Base-by-base conservation (phyloP, 2,797 vertebrate species). In the Cirrhinus molitorella region DNA sequence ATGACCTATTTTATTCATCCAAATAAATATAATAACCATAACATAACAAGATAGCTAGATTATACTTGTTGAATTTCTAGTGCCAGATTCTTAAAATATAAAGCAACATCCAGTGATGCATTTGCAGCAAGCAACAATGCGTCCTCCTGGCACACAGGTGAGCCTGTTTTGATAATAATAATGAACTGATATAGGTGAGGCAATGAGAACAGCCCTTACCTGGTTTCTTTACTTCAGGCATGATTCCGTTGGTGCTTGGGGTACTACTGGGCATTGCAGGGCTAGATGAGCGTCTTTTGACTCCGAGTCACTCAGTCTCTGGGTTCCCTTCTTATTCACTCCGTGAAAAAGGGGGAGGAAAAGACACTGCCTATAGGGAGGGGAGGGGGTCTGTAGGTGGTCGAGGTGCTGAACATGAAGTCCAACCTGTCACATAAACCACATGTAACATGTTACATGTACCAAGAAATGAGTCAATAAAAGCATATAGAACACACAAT, bases 281-380 rank as follows among this genome's bases (percentile, higher is more conserved):
- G 67, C 66, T 74, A 23, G 49, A 61, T 66, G 37, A 45, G 61
- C 55, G 88, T 87, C 72, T 72, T 82, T 61, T 13, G 72, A 68
- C 83, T 59, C 80, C 9, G 81, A 83, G 80, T 13, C 31, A 21
- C 47, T 5, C 25, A 51, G 83, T 23, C 53, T 47, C 23, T 78
- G 78, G 61, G 79, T 80, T 84, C 88, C 17, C 90, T 94, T 95
- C 90, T 95, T 96, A 95, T 95, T 89, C 90, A 89, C 88, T 91
- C 72, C 43, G 40, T n/a, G 59, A 86, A 83, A 80, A 81, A 11
- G 55, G 85, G 81, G 78, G 87, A 71, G 81, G 75, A n/a, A 59
- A 31, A 66, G 25, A 37, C 5, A 28, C 55, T n/a, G 79, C 53
- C 57, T 25, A 66, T 51, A 17, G 8, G 70, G 61, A 57, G 67